Conservation (phyloP, 2,888 invertebrate species). For the Dysmachus trigonus region DNA sequence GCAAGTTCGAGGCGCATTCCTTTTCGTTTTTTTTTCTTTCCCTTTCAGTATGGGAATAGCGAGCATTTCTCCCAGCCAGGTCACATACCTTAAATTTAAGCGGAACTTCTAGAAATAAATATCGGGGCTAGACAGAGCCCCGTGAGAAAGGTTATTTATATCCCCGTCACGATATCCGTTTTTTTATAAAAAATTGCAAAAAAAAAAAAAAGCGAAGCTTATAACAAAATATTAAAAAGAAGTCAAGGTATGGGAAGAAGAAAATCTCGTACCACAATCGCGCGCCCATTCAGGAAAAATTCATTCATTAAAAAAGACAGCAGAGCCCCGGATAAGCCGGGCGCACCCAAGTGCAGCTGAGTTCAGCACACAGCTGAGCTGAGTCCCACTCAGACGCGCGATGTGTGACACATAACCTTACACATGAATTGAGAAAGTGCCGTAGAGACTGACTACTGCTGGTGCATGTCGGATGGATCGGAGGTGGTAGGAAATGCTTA, state of each 20-base stretch:
- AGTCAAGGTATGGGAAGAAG: not conserved
- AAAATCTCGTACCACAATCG: not conserved
- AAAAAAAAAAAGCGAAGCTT: not conserved
- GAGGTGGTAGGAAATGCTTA: not conserved
- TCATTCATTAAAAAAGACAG: constrained; percentile 28
- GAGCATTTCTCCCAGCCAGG: not conserved
- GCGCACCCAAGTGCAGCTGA: not conserved
- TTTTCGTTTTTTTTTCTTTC: not conserved
- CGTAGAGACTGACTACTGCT: not conserved
- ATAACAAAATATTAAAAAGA: not conserved
- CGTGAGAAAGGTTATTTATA: not conserved
- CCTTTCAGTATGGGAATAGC: not conserved
- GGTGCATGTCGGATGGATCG: too few species aligned
- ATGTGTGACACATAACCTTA: constrained; percentile 16
- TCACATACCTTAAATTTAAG: not conserved
- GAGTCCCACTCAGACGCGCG: not conserved
- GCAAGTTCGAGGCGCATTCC: not conserved
- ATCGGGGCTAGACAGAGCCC: not conserved
- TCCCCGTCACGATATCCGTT: not conserved
- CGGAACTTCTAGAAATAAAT: not conserved
- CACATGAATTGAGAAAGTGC: constrained; percentile 19
- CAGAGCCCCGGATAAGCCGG: constrained; percentile 26
- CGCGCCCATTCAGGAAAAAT: constrained; percentile 24
- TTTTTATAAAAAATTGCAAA: not conserved
- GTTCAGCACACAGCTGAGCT: not conserved